phyloP scores from a whole-genome alignment of 1,140 invertebrate species.

The Calliopsis andreniformis region DNA sequence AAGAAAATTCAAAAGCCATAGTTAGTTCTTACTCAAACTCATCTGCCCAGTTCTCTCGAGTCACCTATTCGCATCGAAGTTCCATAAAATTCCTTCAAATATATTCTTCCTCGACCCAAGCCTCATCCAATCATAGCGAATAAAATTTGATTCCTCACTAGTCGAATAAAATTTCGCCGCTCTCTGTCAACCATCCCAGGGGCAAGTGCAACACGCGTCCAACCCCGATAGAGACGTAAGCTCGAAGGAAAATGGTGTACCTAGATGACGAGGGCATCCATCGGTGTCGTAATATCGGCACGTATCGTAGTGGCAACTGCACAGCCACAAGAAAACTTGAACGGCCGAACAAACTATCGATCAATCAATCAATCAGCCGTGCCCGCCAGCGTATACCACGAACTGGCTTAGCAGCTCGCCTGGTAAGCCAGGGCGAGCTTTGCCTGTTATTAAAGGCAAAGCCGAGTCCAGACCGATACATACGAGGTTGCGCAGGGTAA shows the following conservation, averaged over 20 bases:
- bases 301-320: constrained; percentile 20
- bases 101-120: no score
- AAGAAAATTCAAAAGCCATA: no score
- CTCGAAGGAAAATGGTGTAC: not conserved
- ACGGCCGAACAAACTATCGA: constrained; percentile 38
- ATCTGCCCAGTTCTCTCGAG: no score
- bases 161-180: no score
- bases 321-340: constrained; percentile 15
- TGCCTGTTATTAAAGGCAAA: constrained; percentile 49
- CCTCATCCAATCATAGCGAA: no score
- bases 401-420: constrained; percentile 22
- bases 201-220: no score
- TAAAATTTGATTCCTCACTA: no score
- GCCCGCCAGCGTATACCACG: constrained; percentile 13
- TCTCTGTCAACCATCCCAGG: no score
- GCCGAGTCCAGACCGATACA: constrained; percentile 33
- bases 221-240: not conserved
- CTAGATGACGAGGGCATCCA: not conserved
- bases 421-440: constrained; percentile 16
- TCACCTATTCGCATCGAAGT: no score
- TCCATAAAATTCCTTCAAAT: no score
- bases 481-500: not conserved
- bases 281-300: constrained; percentile 1
- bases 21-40: no score
- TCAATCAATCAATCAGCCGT: constrained; percentile 47